A percentile compares a stretch with the other conserved stretches of the same genome.
Conservation (phyloP, 2,113 vertebrate species). For the Hassar affinis region DNA sequence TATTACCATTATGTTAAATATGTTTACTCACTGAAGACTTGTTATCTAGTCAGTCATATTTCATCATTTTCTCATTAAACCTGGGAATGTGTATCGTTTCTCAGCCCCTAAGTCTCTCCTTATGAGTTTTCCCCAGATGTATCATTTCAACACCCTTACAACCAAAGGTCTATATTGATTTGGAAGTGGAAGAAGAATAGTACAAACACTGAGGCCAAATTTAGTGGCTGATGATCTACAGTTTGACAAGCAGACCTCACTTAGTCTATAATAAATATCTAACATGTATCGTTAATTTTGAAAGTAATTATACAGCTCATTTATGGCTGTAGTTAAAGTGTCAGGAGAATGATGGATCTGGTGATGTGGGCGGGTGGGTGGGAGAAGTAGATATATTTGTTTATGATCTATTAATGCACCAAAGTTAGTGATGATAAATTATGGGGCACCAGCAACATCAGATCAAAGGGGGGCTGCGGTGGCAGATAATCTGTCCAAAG, state of each 20-base stretch:
- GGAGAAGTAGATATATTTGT: conserved; percentile 43
- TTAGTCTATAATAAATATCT: conserved; percentile 47
- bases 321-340: conserved; percentile 42
- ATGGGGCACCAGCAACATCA: conserved; percentile 12
- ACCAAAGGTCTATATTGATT: conserved; percentile 43
- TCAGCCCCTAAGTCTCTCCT: conserved; percentile 1
- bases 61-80: conserved; percentile 19
- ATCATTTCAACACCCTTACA: conserved; percentile 27
- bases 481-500: conserved; percentile 64
- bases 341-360: conserved; percentile 39
- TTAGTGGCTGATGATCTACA: conserved; percentile 1
- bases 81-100: background rate
- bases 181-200: conserved; percentile 20
- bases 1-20: conserved; percentile 31
- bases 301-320: conserved; percentile 54
- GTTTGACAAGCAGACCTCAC: conserved; percentile 1
- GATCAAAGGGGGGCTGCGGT: conserved; percentile 57
- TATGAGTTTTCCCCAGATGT: conserved; percentile 21
- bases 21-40: conserved; percentile 18
- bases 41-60: conserved; percentile 38
- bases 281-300: conserved; percentile 45
- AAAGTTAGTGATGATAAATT: conserved; percentile 50
- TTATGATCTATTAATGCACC: conserved; percentile 44
- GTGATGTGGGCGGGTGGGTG: conserved; percentile 17
- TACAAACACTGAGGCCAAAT: background rate